phyloP scores from a whole-genome alignment of 2,888 invertebrate species.

The Leucoma salicis region DNA sequence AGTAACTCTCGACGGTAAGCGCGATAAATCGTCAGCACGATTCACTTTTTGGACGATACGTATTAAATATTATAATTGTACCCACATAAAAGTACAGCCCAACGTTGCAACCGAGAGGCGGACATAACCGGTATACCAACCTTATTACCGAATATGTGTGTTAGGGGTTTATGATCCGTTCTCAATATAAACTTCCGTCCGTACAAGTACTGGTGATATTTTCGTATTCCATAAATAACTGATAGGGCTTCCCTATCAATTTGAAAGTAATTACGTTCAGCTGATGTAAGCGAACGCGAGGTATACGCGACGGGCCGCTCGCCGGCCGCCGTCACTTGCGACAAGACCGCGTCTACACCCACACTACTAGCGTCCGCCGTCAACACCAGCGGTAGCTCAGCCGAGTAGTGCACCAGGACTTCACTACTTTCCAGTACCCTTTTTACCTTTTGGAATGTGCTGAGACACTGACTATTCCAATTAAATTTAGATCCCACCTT shows the following conservation, averaged over 20 bases:
- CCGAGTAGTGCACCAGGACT: too few relatives aligned
- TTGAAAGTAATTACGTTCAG: not conserved
- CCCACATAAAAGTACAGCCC: constrained; percentile 1
- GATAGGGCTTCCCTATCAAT: not conserved
- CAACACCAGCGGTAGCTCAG: not conserved
- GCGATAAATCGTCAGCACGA: too few relatives aligned
- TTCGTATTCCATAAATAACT: constrained; percentile 7
- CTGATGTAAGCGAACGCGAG: not conserved
- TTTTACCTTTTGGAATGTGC: too few relatives aligned
- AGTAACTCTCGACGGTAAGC: too few relatives aligned
- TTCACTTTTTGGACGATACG: not conserved
- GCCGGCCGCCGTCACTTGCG: not conserved
- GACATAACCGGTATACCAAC: constrained; percentile 9
- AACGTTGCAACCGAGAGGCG: constrained; percentile 2
- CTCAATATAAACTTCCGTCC: constrained; percentile 3
- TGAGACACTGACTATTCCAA: too few relatives aligned
- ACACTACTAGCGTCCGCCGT: not conserved
- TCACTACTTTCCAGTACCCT: too few relatives aligned
- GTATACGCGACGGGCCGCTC: constrained; percentile 2
- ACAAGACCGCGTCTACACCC: constrained; percentile 1
- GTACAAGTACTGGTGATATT: constrained; percentile 9
- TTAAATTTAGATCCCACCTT: too few relatives aligned
- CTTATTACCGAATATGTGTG: constrained; percentile 5
- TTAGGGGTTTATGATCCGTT: constrained; percentile 13
- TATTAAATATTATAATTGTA: constrained; percentile 5